Evolutionary conservation across 23 tunicate genomes (phyloP).

Genomic region (Halocynthia aurantium): DNA sequence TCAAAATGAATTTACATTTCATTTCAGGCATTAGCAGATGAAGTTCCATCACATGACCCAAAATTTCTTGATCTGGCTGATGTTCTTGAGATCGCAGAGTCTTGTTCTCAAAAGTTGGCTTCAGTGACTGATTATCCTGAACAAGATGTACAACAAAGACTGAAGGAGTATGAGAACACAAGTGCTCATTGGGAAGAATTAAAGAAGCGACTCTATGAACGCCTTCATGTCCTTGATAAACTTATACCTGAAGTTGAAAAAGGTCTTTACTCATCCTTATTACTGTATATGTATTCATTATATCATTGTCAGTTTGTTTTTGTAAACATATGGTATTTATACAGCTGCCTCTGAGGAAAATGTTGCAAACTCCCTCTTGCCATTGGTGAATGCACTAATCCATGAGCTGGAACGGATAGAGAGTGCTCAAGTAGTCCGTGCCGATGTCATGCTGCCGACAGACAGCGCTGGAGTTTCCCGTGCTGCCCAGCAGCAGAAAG

Average conservation of each 20-base stretch:
- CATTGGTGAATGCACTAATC: constrained; percentile 32
- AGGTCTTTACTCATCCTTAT: constrained; percentile 1
- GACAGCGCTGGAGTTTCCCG: constrained; percentile 38
- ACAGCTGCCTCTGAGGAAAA: constrained; percentile 18
- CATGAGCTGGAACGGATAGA: constrained; percentile 38
- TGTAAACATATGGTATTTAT: no score
- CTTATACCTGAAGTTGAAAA: constrained; percentile 10
- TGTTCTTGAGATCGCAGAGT: constrained; percentile 17
- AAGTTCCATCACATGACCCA: constrained; percentile 41
- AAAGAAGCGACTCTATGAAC: constrained; percentile 16
- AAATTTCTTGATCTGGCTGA: constrained; percentile 20
- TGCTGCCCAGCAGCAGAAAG: constrained; percentile 51
- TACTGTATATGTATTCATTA: no score
- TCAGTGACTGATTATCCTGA: constrained; percentile 14
- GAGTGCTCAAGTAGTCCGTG: constrained; percentile 59
- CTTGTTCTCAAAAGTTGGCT: constrained; percentile 14
- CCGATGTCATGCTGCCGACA: constrained; percentile 56
- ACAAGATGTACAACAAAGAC: constrained; percentile 29
- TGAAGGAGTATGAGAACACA: constrained; percentile 10
- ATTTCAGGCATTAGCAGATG: constrained; percentile 3
- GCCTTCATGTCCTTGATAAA: constrained; percentile 7
- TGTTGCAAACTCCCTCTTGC: constrained; percentile 21
- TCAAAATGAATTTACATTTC: no score
- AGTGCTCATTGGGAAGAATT: constrained; percentile 33
- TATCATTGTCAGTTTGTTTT: no score